phyloP scores from a whole-genome alignment of 2,888 invertebrate genomes.

The Heliconius ethilla region DNA sequence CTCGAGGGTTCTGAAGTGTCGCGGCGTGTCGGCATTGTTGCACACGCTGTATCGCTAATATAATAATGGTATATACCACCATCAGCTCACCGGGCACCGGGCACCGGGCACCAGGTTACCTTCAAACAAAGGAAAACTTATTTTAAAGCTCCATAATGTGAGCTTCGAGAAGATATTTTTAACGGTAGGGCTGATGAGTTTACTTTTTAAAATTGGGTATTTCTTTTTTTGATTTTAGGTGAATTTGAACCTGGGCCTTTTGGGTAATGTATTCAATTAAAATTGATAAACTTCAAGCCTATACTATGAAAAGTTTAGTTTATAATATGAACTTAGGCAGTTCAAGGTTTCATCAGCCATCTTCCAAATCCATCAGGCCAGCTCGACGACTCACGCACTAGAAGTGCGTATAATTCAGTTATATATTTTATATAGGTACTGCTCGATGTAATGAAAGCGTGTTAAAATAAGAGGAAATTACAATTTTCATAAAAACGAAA shows the following conservation, averaged over 20 bases:
- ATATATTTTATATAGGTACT: too few species aligned
- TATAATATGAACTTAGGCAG: too few species aligned
- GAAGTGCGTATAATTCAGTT: too few species aligned
- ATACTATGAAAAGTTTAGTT: too few species aligned
- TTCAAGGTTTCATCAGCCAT: too few species aligned
- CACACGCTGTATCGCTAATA: slow-evolving; percentile 60
- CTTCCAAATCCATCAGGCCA: too few species aligned
- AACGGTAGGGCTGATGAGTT: not conserved
- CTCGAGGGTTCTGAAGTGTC: slow-evolving; percentile 69
- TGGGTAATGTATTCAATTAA: not conserved
- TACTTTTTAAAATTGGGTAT: not conserved
- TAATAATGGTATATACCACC: slow-evolving; percentile 52
- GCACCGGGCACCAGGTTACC: slow-evolving; percentile 10
- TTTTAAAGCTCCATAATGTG: slow-evolving; percentile 17
- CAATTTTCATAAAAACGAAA: too few species aligned
- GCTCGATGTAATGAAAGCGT: too few species aligned
- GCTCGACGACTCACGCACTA: too few species aligned
- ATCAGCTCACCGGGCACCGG: slow-evolving; percentile 27
- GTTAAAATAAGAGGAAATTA: too few species aligned
- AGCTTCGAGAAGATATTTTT: slow-evolving; percentile 8
- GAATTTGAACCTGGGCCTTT: not conserved
- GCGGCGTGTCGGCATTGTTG: slow-evolving; percentile 64
- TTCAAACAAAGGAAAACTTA: slow-evolving; percentile 23
- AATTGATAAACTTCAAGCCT: not conserved
- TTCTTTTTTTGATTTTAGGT: not conserved